These are phyloP conservation scores for Corydoras maculifer DNA, from an alignment of 2,113 vertebrate species.

Conservation along the genomic window DNA sequence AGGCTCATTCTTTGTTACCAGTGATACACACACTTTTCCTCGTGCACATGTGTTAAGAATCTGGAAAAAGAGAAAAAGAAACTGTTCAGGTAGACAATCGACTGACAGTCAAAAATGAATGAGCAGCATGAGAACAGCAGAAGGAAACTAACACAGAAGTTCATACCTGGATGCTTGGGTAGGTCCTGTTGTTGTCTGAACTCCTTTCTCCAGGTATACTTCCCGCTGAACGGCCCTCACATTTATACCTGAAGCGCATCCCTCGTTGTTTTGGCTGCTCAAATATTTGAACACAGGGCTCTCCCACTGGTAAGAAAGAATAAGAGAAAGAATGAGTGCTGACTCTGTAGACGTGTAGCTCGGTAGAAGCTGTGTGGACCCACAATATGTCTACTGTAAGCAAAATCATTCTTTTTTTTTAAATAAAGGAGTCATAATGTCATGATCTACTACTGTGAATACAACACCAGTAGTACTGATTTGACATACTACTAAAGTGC, in stretches of 20 bases:
- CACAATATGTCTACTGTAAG: too few relatives aligned
- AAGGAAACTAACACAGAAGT: not conserved
- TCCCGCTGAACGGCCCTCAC: slow-evolving; percentile 92
- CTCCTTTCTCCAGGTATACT: slow-evolving; percentile 94
- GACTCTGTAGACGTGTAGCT: slow-evolving; percentile 2
- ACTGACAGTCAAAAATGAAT: not conserved
- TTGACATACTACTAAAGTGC: too few relatives aligned
- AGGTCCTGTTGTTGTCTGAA: slow-evolving; percentile 88
- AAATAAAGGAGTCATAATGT: too few relatives aligned
- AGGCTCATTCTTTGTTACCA: slow-evolving; percentile 92
- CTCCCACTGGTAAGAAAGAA: slow-evolving; percentile 49
- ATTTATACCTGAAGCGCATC: slow-evolving; percentile 97
- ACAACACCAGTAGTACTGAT: too few relatives aligned
- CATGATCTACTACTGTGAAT: too few relatives aligned
- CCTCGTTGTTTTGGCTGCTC: slow-evolving; percentile 94
- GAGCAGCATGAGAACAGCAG: not conserved
- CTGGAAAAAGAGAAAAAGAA: slow-evolving; percentile 52
- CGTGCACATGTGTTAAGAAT: slow-evolving; percentile 81
- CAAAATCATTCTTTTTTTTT: too few relatives aligned
- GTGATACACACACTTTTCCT: slow-evolving; percentile 84
- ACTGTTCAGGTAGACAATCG: not conserved
- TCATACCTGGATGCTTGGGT: slow-evolving; percentile 86
- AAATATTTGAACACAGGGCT: slow-evolving; percentile 81
- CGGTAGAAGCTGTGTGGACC: not conserved
- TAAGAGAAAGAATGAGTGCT: not conserved